Percentiles rank a stretch among this genome's conserved stretches.
These are phyloP conservation scores for Myrmophylax atrothorax DNA, from an alignment of 2,113 vertebrate species.

Conservation along the genomic window DNA sequence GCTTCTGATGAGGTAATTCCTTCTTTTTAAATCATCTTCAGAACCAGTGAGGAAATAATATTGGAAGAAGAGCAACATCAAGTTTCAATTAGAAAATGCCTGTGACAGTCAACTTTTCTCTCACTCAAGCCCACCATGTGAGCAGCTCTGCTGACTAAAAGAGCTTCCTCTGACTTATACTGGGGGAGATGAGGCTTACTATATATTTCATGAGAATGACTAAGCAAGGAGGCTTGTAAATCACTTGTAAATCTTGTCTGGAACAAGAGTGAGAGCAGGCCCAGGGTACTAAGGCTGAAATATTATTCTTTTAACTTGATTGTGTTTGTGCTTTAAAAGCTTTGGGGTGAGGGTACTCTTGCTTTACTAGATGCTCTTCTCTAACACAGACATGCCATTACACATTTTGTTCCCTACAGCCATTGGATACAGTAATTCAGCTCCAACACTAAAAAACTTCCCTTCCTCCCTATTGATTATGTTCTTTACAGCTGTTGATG, in stretches of 20 bases:
- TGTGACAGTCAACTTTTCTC: background rate
- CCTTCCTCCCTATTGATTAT: background rate
- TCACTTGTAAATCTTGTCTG: background rate
- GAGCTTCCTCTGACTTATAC: background rate
- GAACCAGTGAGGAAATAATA: background rate
- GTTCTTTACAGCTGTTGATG: background rate
- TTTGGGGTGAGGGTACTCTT: background rate
- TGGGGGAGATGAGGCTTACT: background rate
- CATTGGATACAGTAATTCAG: background rate
- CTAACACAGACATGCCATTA: constrained; percentile 4
- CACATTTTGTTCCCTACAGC: background rate
- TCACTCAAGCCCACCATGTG: background rate
- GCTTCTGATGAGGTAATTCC: background rate
- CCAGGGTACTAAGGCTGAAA: background rate
- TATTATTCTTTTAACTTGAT: constrained; percentile 33
- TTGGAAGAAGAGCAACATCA: background rate
- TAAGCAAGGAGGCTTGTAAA: background rate
- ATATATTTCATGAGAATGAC: background rate
- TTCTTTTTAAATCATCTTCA: background rate
- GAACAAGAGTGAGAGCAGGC: background rate
- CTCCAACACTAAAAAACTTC: background rate
- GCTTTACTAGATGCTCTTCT: constrained; percentile 1
- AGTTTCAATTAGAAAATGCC: background rate
- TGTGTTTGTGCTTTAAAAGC: background rate
- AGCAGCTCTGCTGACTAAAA: background rate